Evolutionary conservation across 2,888 invertebrate species (phyloP), one percentile per base, ranked within the genome.

Genomic region (Megalurothrips usitatus): DNA sequence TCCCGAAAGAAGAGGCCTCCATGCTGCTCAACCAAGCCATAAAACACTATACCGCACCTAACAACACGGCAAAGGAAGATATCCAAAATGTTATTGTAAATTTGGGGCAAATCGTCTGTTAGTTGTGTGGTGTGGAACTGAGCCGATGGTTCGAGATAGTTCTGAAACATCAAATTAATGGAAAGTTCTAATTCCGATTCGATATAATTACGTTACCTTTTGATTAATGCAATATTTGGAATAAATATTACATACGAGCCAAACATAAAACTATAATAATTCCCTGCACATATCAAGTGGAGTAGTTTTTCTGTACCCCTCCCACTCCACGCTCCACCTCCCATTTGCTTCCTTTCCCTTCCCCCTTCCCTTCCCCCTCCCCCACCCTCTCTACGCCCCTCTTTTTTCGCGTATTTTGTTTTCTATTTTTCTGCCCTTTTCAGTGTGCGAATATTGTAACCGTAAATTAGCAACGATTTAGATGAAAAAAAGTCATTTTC

Each of bases 101-200:
- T 75, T n/a, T 75, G 68, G 68, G 26, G 10, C 68, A 75, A 68
- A 26, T 75, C 68, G 68, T 75, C 68, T 75, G 68, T 75, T 26
- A 10, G 11, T 68, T 23, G 26, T 9, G 26, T 26, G 26, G 23
- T 26, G 26, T 26, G 19, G 58, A 19, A 58, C 19, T 6, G 58
- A 58, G 14, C 19, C 17, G 58, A 19, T 43, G 34, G 6, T 43
- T 43, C 6, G 6, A 43, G 34, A 58, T 14, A 58, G 14, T 58
- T 58, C 3, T 43, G 6, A 43, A 58, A 58, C 14, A 58, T 17
- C 58, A 58, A 19, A 14, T 58, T 4, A 43, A 43, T 43, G 34
- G 34, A 43, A 43, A 43, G 3, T 6, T 43, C 3, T 6, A 43
- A 43, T 43, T 43, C 34, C 3, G 14, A 14, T 58, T 58, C 6